phyloP scores from a whole-genome alignment of 2,113 vertebrate species.

The Etheostoma spectabile region DNA sequence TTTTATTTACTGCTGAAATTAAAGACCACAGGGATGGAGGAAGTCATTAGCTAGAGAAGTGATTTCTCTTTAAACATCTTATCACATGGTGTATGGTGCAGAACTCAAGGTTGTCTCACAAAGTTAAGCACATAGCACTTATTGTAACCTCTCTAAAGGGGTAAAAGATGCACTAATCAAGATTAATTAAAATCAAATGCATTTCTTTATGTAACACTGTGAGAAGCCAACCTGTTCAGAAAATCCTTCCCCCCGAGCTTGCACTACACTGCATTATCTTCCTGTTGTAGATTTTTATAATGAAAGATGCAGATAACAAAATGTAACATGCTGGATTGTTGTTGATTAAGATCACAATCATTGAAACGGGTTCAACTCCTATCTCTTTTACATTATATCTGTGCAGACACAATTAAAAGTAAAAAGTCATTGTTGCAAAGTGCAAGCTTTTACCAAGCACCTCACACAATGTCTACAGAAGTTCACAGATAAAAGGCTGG shows the following conservation, averaged over 20 bases:
- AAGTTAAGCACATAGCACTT: slow-evolving; percentile 39
- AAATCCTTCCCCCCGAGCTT: neutral
- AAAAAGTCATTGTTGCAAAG: neutral
- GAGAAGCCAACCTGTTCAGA: neutral
- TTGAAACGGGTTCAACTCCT: slow-evolving; percentile 2
- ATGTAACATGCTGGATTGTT: slow-evolving; percentile 11
- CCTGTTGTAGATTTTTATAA: slow-evolving; percentile 23
- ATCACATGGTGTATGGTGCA: slow-evolving; percentile 6
- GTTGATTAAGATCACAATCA: slow-evolving; percentile 42
- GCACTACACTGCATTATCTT: neutral
- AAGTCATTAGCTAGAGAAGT: slow-evolving; percentile 53
- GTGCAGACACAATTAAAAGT: neutral
- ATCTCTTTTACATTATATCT: neutral
- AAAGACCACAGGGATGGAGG: slow-evolving; percentile 45
- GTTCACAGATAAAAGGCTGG: slow-evolving; percentile 11
- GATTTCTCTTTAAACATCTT: slow-evolving; percentile 48
- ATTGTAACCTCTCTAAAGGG: slow-evolving; percentile 31
- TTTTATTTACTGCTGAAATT: slow-evolving; percentile 60
- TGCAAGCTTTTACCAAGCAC: neutral
- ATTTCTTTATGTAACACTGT: neutral
- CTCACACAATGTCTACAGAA: neutral
- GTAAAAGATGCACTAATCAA: slow-evolving; percentile 39
- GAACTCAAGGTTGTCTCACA: slow-evolving; percentile 3
- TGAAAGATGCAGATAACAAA: slow-evolving; percentile 21
- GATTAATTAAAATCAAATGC: slow-evolving; percentile 10